phyloP scores from a whole-genome alignment of 1,140 invertebrate species.

The Macrotrachela quadricornifera region DNA sequence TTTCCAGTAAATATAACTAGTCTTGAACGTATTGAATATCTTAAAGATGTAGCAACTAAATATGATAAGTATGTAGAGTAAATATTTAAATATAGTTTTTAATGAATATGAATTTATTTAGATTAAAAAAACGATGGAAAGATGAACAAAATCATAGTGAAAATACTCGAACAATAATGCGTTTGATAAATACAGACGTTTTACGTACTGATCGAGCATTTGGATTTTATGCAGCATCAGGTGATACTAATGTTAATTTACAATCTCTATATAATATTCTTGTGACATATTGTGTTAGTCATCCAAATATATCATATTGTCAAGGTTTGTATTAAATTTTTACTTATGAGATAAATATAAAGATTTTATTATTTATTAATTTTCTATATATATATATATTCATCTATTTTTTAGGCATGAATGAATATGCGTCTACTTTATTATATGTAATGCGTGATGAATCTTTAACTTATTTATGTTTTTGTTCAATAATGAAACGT shows the following conservation, averaged over 20 bases:
- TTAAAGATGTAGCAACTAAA: too few species aligned
- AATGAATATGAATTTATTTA: too few species aligned
- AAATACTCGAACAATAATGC: constrained; percentile 36
- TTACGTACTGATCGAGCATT: constrained; percentile 70
- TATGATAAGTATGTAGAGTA: too few species aligned
- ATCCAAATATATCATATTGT: constrained; percentile 80
- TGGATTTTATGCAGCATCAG: constrained; percentile 67
- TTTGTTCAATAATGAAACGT: constrained; percentile 76
- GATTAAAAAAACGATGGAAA: too few species aligned
- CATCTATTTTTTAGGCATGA: constrained; percentile 93
- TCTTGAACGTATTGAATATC: too few species aligned
- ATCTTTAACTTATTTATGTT: constrained; percentile 82
- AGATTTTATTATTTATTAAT: constrained; percentile 50
- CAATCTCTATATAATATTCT: constrained; percentile 76
- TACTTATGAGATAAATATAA: too few species aligned
- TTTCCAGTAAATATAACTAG: constrained; percentile 40
- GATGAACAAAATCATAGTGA: too few species aligned
- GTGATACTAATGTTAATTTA: constrained; percentile 51
- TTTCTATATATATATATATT: constrained; percentile 79
- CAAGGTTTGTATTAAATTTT: too few species aligned
- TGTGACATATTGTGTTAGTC: constrained; percentile 77
- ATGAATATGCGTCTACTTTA: constrained; percentile 74
- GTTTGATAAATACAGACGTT: constrained; percentile 78
- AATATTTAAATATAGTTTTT: too few species aligned
- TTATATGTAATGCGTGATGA: constrained; percentile 85